phyloP scores from a whole-genome alignment of 2,888 invertebrate species.

The Morinoia aosen region DNA sequence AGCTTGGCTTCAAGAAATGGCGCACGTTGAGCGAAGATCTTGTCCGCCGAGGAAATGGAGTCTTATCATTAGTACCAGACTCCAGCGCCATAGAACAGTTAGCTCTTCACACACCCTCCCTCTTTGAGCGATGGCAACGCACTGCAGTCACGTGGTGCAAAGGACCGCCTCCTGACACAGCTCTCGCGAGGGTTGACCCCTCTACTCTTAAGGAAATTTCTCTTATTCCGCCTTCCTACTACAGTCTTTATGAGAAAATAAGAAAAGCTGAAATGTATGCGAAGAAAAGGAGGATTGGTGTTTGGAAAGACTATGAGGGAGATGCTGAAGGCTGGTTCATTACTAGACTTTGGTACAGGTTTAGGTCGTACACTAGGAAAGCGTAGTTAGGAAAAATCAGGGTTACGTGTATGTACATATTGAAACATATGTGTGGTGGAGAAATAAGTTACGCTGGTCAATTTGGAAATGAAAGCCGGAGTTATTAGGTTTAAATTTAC shows the following conservation, averaged over 20 bases:
- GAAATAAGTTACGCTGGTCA: background rate
- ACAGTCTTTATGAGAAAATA: background rate
- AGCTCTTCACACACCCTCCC: background rate
- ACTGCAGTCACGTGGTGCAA: background rate
- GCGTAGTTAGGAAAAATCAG: background rate
- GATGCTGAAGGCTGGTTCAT: conserved; percentile 5
- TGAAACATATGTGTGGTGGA: background rate
- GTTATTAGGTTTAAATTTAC: too few relatives aligned
- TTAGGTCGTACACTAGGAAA: background rate
- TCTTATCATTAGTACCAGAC: background rate
- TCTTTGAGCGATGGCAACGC: conserved; percentile 41
- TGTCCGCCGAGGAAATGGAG: background rate
- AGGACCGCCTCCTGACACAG: background rate
- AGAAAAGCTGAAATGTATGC: conserved; percentile 24
- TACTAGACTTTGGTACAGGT: conserved; percentile 2
- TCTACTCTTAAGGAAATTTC: background rate
- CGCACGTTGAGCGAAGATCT: conserved; percentile 28
- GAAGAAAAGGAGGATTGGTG: background rate
- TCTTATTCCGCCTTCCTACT: background rate
- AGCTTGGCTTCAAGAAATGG: conserved; percentile 16
- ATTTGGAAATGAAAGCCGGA: too few relatives aligned
- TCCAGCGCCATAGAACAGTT: background rate
- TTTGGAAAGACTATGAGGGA: conserved; percentile 34
- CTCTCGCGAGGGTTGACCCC: conserved; percentile 26
- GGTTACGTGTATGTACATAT: background rate